A percentile compares a stretch with the other conserved stretches of the same genome.
Conservation (phyloP, 2,113 vertebrate species). For the Eidolon helvum region DNA sequence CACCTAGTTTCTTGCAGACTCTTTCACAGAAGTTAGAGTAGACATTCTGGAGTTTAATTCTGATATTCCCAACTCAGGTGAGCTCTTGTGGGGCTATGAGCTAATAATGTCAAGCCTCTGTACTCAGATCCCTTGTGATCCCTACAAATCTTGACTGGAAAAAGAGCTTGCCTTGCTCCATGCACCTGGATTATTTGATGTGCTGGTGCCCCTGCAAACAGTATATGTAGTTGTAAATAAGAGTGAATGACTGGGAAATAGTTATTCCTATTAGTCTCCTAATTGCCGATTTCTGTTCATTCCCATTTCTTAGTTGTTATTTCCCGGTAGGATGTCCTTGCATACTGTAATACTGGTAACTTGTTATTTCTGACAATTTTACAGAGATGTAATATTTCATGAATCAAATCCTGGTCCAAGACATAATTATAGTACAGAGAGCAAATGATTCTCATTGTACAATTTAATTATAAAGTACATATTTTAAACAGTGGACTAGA, state of each 20-base stretch:
- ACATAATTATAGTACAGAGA: not conserved
- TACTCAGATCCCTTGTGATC: not conserved
- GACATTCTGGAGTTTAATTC: not conserved
- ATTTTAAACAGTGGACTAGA: not conserved
- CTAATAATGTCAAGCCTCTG: not conserved
- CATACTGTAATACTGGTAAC: not conserved
- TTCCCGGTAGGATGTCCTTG: not conserved
- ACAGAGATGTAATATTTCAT: not conserved
- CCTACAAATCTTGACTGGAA: not conserved
- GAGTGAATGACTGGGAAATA: not conserved
- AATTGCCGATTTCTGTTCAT: not conserved
- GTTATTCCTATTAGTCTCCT: not conserved
- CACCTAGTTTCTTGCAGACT: not conserved
- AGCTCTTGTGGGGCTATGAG: not conserved
- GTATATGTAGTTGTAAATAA: not conserved
- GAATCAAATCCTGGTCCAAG: not conserved
- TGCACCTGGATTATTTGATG: not conserved
- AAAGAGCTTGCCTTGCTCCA: not conserved
- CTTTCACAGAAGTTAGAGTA: not conserved
- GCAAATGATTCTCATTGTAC: not conserved
- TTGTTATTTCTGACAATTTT: conserved; percentile 5
- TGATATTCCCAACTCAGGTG: not conserved
- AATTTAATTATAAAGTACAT: not conserved
- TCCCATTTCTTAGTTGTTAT: not conserved
- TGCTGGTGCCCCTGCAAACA: not conserved